Conservation (phyloP, 2,797 vertebrate species). For the Antennarius maculatus region DNA sequence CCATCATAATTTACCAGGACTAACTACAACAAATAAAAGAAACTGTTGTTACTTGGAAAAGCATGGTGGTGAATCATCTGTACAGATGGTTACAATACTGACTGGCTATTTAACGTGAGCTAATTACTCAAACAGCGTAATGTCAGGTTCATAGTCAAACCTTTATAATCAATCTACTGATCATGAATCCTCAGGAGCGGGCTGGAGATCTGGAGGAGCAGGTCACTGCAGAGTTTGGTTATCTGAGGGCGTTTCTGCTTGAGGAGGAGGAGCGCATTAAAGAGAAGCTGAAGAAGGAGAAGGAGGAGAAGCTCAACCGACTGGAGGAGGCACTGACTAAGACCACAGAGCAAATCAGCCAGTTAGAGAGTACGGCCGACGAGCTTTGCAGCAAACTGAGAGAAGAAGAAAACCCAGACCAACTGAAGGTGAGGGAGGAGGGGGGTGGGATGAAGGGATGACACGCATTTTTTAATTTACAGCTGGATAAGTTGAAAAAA, state of each 20-base stretch:
- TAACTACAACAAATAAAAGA: no score
- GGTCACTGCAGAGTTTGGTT: conserved; percentile 68
- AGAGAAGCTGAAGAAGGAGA: conserved; percentile 66
- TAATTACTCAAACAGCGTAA: no score
- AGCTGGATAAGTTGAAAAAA: accelerated
- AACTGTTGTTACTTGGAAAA: no score
- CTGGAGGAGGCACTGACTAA: conserved; percentile 71
- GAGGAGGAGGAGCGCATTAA: conserved; percentile 74
- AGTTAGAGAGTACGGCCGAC: conserved; percentile 61
- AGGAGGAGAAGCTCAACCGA: conserved; percentile 69
- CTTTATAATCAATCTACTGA: no score
- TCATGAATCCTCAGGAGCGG: conserved; percentile 52
- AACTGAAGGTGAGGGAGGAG: conserved; percentile 70
- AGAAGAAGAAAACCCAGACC: conserved; percentile 77
- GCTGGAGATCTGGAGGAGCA: conserved; percentile 69
- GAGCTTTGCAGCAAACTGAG: conserved; percentile 64
- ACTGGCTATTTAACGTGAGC: no score
- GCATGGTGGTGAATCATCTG: no score
- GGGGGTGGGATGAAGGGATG: background rate
- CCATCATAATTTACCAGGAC: no score
- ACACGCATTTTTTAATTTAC: background rate
- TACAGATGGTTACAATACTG: no score
- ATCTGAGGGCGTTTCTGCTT: conserved; percentile 71
- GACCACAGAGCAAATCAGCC: conserved; percentile 73
- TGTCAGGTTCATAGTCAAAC: no score